Conservation (phyloP, 2,797 vertebrate genomes). For the Pelochelys cantorii region DNA sequence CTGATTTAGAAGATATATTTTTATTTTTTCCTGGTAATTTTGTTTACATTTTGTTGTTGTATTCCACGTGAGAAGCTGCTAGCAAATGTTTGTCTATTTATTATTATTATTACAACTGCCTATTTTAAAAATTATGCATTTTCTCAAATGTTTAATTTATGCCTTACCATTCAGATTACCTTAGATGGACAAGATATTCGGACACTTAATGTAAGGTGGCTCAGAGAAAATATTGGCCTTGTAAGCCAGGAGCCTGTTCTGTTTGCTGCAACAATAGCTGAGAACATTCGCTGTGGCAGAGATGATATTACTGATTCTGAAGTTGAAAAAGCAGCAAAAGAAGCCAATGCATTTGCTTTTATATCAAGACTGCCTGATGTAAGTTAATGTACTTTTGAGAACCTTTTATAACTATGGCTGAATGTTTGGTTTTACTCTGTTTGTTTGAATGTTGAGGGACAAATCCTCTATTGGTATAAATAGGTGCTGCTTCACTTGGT, state of each 20-base stretch:
- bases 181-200: constrained; percentile 80
- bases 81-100: background rate
- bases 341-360: constrained; percentile 83
- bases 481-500: background rate
- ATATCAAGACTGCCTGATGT: constrained; percentile 82
- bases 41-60: rapidly evolving
- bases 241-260: constrained; percentile 81
- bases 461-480: background rate
- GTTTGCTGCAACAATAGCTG: constrained; percentile 81
- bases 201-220: constrained; percentile 79
- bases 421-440: background rate
- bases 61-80: background rate
- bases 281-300: constrained; percentile 80
- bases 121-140: background rate
- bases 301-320: constrained; percentile 80
- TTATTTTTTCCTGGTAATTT: background rate
- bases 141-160: background rate
- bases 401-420: background rate
- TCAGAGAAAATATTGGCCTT: constrained; percentile 81
- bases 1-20: background rate
- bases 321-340: constrained; percentile 80
- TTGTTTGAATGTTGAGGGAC: constrained; percentile 58
- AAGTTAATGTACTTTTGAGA: constrained; percentile 48
- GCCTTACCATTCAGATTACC: constrained; percentile 71
- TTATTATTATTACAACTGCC: background rate